Conservation (phyloP, 2,888 invertebrate genomes). For the Unio delphinus region DNA sequence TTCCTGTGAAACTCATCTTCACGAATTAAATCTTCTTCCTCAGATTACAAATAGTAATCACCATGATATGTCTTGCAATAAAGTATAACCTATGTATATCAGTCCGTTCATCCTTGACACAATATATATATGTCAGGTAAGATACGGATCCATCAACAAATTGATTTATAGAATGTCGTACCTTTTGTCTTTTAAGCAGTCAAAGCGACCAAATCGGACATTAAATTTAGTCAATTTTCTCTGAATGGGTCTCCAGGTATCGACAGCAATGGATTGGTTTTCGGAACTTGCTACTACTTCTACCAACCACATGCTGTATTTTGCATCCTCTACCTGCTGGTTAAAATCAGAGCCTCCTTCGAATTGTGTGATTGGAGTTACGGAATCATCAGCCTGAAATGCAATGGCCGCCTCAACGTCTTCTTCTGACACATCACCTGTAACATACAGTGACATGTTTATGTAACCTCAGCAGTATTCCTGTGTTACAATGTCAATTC, state of each 20-base stretch:
- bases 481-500: too few relatives aligned
- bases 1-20: too few relatives aligned
- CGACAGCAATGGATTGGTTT: slow-evolving; percentile 27
- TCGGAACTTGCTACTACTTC: slow-evolving; percentile 69
- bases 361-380: slow-evolving; percentile 62
- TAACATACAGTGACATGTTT: background rate
- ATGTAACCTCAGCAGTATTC: too few relatives aligned
- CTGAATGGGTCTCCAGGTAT: slow-evolving; percentile 71
- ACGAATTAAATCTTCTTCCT: too few relatives aligned
- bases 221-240: slow-evolving; percentile 72
- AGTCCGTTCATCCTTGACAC: too few relatives aligned
- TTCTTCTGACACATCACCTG: slow-evolving; percentile 67
- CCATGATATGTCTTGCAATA: too few relatives aligned
- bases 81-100: too few relatives aligned
- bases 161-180: slow-evolving; percentile 25
- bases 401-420: slow-evolving; percentile 56
- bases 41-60: too few relatives aligned
- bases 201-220: slow-evolving; percentile 73
- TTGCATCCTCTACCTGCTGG: slow-evolving; percentile 74
- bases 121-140: too few relatives aligned
- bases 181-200: slow-evolving; percentile 73
- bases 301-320: slow-evolving; percentile 75
- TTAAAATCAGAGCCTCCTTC: slow-evolving; percentile 71
- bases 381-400: slow-evolving; percentile 30
- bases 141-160: too few relatives aligned